phyloP scores from a whole-genome alignment of 23 tunicate species.

The Halocynthia roretzi region DNA sequence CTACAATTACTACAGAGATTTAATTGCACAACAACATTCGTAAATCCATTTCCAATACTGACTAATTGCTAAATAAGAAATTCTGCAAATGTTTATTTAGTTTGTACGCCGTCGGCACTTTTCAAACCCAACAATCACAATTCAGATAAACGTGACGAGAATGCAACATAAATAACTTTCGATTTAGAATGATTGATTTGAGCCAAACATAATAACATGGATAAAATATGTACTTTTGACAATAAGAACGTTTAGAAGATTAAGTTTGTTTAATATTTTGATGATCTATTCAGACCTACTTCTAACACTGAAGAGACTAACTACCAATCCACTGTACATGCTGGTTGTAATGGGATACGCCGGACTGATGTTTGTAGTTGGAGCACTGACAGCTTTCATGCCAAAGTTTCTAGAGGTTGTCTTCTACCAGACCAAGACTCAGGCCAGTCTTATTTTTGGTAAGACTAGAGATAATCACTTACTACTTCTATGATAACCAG shows the following conservation, averaged over 20 bases:
- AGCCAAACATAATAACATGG: not conserved
- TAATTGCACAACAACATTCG: too few species aligned
- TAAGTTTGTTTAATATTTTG: not conserved
- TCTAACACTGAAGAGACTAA: conserved; percentile 44
- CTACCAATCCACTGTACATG: conserved; percentile 47
- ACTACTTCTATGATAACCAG: too few species aligned
- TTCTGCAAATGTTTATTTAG: too few species aligned
- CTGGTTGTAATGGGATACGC: conserved; percentile 56
- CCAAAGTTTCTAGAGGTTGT: conserved; percentile 82
- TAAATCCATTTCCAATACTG: too few species aligned
- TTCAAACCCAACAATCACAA: too few species aligned
- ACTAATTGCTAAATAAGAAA: too few species aligned
- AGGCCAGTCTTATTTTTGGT: conserved; percentile 80
- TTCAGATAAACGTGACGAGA: too few species aligned
- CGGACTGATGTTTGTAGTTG: conserved; percentile 73
- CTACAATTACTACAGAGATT: too few species aligned
- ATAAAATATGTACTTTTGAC: conserved; percentile 7
- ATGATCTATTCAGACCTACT: conserved; percentile 35
- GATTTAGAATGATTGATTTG: not conserved
- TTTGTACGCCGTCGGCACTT: too few species aligned
- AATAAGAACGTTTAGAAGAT: not conserved
- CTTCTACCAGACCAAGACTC: conserved; percentile 37
- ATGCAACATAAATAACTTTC: too few species aligned
- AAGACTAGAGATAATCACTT: not conserved
- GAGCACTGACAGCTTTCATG: conserved; percentile 81